Conservation (phyloP, 1,140 invertebrate genomes). For the Ostrea edulis region DNA sequence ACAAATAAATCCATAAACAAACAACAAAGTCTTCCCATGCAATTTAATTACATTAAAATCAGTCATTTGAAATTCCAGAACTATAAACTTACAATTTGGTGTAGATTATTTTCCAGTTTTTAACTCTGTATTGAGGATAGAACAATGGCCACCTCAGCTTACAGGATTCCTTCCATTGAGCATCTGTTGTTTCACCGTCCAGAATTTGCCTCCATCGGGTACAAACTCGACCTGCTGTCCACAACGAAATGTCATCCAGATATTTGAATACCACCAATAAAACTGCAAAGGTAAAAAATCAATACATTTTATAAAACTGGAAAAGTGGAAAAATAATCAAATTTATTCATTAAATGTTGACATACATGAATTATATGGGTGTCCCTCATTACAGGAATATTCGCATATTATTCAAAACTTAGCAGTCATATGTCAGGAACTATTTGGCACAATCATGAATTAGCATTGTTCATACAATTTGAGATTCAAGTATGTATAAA, state of each 20-base stretch:
- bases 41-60: no score
- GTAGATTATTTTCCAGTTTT: slow-evolving; percentile 90
- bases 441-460: no score
- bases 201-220: slow-evolving; percentile 90
- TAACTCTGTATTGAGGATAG: slow-evolving; percentile 84
- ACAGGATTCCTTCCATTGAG: slow-evolving; percentile 89
- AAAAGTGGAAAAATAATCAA: neutral
- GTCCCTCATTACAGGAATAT: no score
- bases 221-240: slow-evolving; percentile 92
- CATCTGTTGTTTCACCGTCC: slow-evolving; percentile 86
- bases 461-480: no score
- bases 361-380: no score
- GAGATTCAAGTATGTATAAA: no score
- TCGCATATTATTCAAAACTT: no score
- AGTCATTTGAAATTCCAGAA: no score
- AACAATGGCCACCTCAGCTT: slow-evolving; percentile 90
- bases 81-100: slow-evolving; percentile 80
- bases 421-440: no score
- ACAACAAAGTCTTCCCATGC: neutral
- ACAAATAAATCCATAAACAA: neutral
- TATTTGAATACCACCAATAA: slow-evolving; percentile 92
- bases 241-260: slow-evolving; percentile 93
- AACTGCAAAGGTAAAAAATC: slow-evolving; percentile 82
- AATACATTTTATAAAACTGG: neutral
- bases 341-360: neutral